phyloP scores from a whole-genome alignment of 2,797 vertebrate species.

The Pampus argenteus region DNA sequence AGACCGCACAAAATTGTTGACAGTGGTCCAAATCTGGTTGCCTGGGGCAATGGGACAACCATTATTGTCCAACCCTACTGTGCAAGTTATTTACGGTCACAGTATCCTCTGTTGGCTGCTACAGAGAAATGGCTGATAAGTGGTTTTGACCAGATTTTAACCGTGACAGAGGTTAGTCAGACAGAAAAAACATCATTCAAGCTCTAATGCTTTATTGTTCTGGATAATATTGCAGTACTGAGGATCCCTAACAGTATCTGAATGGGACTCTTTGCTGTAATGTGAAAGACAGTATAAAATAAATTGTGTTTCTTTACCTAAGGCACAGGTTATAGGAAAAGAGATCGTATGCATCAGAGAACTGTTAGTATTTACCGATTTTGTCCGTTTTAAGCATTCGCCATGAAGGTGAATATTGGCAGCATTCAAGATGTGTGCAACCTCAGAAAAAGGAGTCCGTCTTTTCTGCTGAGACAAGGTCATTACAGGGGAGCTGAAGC shows the following conservation, averaged over 20 bases:
- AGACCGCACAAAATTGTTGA: slow-evolving; percentile 64
- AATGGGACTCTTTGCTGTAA: not conserved
- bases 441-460: not conserved
- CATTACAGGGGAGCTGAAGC: slow-evolving; percentile 26
- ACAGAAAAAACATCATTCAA: not conserved
- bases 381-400: not conserved
- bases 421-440: slow-evolving; percentile 18
- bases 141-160: slow-evolving; percentile 31
- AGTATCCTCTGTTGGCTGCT: slow-evolving; percentile 27
- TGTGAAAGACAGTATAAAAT: not conserved
- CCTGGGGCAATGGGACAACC: slow-evolving; percentile 47
- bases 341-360: not conserved
- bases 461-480: slow-evolving; percentile 34
- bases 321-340: not conserved
- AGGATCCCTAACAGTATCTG: not conserved
- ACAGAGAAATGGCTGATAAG: slow-evolving; percentile 37
- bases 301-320: not conserved
- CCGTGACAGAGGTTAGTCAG: not conserved
- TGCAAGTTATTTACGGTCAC: slow-evolving; percentile 59
- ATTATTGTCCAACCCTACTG: slow-evolving; percentile 45
- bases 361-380: slow-evolving; percentile 9
- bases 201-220: not conserved
- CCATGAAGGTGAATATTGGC: slow-evolving; percentile 16
- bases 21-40: slow-evolving; percentile 66
- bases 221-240: not conserved